These are phyloP conservation scores for Barnardius zonarius DNA, from an alignment of 2,113 vertebrate species.

Conservation along the genomic window DNA sequence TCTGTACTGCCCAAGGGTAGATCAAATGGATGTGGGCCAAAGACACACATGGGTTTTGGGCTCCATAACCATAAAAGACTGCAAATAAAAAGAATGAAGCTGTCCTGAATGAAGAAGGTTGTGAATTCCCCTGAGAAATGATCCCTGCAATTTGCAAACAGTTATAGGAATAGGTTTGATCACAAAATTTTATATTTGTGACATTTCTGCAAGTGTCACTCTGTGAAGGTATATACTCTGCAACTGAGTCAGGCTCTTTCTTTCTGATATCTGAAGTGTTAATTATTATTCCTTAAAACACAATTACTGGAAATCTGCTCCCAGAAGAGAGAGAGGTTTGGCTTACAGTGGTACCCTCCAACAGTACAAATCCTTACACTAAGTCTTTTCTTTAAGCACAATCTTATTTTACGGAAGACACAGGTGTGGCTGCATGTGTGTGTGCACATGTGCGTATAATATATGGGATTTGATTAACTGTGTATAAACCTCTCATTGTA, in stretches of 20 bases:
- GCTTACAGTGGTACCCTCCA: neutral
- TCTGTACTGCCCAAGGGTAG: neutral
- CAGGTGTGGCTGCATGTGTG: rapidly evolving
- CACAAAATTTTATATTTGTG: neutral
- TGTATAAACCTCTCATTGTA: neutral
- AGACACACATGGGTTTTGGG: rapidly evolving
- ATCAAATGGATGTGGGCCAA: neutral
- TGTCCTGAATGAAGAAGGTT: neutral
- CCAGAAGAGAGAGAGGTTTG: neutral
- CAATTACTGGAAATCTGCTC: neutral
- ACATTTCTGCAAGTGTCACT: neutral
- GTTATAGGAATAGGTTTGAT: neutral
- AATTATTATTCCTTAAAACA: neutral
- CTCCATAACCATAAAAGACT: neutral
- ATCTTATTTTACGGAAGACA: neutral
- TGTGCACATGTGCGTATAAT: neutral
- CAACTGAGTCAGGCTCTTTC: neutral
- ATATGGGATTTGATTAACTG: neutral
- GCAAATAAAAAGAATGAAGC: neutral
- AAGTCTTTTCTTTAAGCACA: neutral
- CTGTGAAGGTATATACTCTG: neutral
- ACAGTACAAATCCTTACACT: neutral
- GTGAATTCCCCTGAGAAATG: neutral
- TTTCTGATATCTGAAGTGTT: neutral
- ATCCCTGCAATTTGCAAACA: neutral